Evolutionary conservation across 2,797 vertebrate genomes (phyloP), one percentile per base, ranked within the genome.

Genomic region (Decapterus maruadsi): DNA sequence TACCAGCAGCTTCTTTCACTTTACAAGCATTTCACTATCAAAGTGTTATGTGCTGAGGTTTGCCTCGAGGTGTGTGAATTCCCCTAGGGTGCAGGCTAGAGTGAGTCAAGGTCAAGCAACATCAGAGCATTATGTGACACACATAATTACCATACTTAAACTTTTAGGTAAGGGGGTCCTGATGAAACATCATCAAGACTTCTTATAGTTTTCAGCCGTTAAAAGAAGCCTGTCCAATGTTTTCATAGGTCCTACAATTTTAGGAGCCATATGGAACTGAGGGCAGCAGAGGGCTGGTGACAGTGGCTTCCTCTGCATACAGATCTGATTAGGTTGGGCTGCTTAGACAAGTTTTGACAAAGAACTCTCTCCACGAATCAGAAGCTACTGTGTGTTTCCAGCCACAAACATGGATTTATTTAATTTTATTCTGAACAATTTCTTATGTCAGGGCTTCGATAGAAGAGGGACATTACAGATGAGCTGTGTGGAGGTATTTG

Each of bases 281-380:
- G 48, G 56, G 70, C 20, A 53, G 72, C n/a, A 68, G 75, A 34
- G 6, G 14, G 66, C 64, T 67, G 60, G 19, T 54, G 62, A 72
- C 43, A 73, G 60, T 1, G 51, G 58, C 67, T 75, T 56, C 56
- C 65, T 62, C 54, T 61, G 77, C 68, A 81, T 77, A 54, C 26
- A 38, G 66, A 68, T 61, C 63, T 85, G 48, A 82, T 82, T 72
- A 84, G 79, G 81, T 84, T 70, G 78, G 58, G 50, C 14, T 67
- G 51, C 59, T 81, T 57, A 78, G 63, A 70, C n/a, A n/a, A n/a
- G n/a, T n/a, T n/a, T n/a, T n/a, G n/a, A n/a, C n/a, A n/a, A n/a
- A n/a, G n/a, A n/a, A n/a, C n/a, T n/a, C n/a, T n/a, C n/a, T n/a
- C n/a, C n/a, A n/a, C n/a, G n/a, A n/a, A n/a, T n/a, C n/a, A n/a